Evolutionary conservation across 2,797 vertebrate species (phyloP).

Genomic region (Argya squamiceps): DNA sequence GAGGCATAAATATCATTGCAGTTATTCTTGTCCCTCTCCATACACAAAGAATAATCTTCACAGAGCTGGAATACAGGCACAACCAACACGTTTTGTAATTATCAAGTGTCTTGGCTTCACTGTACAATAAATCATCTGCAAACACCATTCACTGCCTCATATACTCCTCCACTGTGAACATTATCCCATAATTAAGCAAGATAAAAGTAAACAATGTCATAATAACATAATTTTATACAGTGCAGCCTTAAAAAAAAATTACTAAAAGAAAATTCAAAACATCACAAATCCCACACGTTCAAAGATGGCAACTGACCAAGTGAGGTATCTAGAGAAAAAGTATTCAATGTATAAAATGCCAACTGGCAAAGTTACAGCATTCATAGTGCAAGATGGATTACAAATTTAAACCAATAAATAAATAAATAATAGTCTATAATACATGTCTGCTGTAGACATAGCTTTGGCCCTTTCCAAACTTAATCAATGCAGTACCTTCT

Average conservation of each 20-base stretch:
- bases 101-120: background rate
- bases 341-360: background rate
- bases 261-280: background rate
- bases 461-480: background rate
- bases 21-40: background rate
- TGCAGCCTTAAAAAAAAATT: background rate
- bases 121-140: conserved; percentile 45
- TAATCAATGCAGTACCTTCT: background rate
- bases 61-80: background rate
- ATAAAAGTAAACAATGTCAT: conserved; percentile 63
- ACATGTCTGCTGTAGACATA: background rate
- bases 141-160: conserved; percentile 33
- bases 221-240: conserved; percentile 20
- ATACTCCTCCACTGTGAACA: conserved; percentile 13
- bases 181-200: conserved; percentile 61
- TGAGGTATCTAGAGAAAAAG: background rate
- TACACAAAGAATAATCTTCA: background rate
- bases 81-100: conserved; percentile 9
- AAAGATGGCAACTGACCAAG: background rate
- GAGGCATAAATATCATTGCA: background rate
- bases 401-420: background rate
- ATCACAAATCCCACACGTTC: background rate
- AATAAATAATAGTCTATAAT: background rate
- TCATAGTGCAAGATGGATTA: background rate
- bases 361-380: background rate